Evolutionary conservation across 92 coral and sea anemone genomes (phyloP).

Genomic region (Phenganax subtilis): DNA sequence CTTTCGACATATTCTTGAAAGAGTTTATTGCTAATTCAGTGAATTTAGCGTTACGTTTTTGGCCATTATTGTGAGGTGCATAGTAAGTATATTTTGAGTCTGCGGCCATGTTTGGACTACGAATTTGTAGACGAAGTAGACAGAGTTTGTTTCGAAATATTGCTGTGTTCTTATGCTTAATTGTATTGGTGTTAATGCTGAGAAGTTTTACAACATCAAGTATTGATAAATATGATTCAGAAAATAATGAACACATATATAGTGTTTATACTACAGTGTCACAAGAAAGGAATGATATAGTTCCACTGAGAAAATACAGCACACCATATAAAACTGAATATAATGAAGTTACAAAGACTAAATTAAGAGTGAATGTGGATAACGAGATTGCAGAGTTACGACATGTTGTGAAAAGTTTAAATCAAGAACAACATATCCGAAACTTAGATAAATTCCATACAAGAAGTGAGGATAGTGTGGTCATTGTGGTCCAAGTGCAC

Average conservation of each 20-base stretch:
- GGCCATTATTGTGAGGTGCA: not conserved
- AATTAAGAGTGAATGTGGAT: constrained; percentile 10
- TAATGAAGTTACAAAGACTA: not conserved
- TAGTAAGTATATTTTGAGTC: not conserved
- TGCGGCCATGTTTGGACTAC: constrained; percentile 1
- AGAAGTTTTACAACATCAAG: not conserved
- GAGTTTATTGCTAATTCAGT: not conserved
- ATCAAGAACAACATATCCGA: constrained; percentile 48
- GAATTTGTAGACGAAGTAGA: constrained; percentile 18
- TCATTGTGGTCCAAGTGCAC: constrained; percentile 87
- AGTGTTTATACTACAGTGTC: not conserved
- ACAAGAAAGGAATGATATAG: not conserved
- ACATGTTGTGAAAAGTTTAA: constrained; percentile 48
- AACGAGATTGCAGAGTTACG: constrained; percentile 52
- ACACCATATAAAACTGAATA: not conserved
- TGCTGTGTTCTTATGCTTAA: not conserved
- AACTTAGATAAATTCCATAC: constrained; percentile 61
- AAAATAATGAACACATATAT: not conserved
- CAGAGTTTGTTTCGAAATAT: not conserved
- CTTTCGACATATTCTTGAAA: not conserved
- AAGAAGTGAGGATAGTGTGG: constrained; percentile 51
- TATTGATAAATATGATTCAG: not conserved
- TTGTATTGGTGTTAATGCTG: constrained; percentile 1
- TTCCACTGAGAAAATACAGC: not conserved
- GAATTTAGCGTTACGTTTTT: not conserved